Base-by-base conservation (phyloP, 2,113 vertebrate species). In the Calidris pygmaea region DNA sequence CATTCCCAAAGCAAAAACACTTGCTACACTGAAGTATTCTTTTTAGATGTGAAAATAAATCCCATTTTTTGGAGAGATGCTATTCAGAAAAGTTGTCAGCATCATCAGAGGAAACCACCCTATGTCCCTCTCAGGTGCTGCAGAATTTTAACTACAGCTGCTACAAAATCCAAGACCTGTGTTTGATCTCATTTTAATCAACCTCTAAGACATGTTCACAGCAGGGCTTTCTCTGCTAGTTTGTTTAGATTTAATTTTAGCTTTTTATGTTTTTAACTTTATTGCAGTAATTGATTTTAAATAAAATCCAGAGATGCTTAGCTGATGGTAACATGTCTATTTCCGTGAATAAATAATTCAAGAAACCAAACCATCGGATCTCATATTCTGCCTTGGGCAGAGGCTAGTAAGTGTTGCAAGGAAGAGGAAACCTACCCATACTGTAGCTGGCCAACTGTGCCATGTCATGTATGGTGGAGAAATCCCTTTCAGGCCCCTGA, bases 161-260 rank as follows among this genome's bases (percentile, higher is more conserved):
- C 70, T 91, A 39, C 58, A 82, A 89, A 85, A 67, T 62, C 62
- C 62, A 72, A 91, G 70, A 75, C 10, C 20, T 91, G 52, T 35
- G 29, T 93, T 91, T 0, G 0, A 47, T 89, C 58, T 87, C 19
- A 17, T 82, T 90, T 87, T 79, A 82, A 85, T 91, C 89, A 80
- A 70, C 41, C 67, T 89, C 58, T 62, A 26, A 2, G 3, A 72
- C 24, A 34, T 56, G 23, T 82, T 88, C 77, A 74, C 62, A 66
- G 53, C 35, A 85, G 58, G 26, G n/a, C 37, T 93, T 90, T 87
- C 62, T 79, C 88, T 88, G 62, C 5, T 43, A 65, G 50, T 87
- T 92, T 71, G 21, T 85, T 91, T 91, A 80, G 70, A 87, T 94
- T 82, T 90, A 65, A 76, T 92, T 93, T 90, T 62, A 73, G 39